Conservation (phyloP, 2,888 invertebrate species). For the Cephus pulcher region DNA sequence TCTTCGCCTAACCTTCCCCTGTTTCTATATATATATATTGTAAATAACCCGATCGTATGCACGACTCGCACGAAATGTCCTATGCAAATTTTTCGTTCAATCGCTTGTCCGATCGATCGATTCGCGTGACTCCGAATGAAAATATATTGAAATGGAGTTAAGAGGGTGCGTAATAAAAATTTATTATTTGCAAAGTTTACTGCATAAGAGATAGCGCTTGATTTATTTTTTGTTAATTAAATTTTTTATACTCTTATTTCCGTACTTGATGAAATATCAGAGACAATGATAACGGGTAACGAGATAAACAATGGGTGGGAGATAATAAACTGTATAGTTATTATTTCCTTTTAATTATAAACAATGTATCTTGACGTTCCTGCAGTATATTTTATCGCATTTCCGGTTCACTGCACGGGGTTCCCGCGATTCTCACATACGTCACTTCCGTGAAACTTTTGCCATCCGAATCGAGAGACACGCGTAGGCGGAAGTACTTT, state of each 20-base stretch:
- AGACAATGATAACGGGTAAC: background rate
- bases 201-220: background rate
- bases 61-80: background rate
- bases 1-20: background rate
- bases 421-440: background rate
- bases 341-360: background rate
- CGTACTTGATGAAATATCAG: background rate
- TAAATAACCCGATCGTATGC: background rate
- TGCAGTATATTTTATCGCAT: background rate
- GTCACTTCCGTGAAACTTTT: background rate
- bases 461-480: background rate
- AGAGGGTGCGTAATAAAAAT: background rate
- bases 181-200: background rate
- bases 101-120: slow-evolving; percentile 12
- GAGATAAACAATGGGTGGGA: background rate
- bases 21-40: background rate
- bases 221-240: background rate
- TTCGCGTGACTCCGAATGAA: background rate
- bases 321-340: background rate
- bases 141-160: background rate
- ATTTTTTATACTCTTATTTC: background rate
- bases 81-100: slow-evolving; percentile 8
- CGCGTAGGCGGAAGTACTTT: background rate
- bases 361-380: background rate
- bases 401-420: background rate